phyloP scores from a whole-genome alignment of 2,888 invertebrate species.

The Mythimna impura region DNA sequence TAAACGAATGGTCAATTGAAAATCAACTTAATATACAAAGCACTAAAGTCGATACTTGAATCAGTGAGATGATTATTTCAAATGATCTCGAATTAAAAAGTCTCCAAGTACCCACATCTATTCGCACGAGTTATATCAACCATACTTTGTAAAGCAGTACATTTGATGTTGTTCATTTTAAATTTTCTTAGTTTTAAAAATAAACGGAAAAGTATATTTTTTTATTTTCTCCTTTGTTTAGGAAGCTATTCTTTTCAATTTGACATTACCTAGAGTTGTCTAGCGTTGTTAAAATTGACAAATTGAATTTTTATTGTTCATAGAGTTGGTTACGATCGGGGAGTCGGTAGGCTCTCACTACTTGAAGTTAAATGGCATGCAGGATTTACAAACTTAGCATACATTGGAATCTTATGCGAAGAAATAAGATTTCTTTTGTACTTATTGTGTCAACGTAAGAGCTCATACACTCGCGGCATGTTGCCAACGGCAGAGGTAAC shows the following conservation, averaged over 20 bases:
- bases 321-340: constrained; percentile 10
- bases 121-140: constrained; percentile 24
- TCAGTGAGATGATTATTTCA: neutral
- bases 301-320: constrained; percentile 75
- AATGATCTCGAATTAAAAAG: neutral
- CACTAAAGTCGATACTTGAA: neutral
- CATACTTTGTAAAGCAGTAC: constrained; percentile 50
- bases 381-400: constrained; percentile 1
- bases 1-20: neutral
- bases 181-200: constrained; percentile 57
- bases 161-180: constrained; percentile 60
- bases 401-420: constrained; percentile 52
- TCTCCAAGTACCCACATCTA: too few relatives aligned
- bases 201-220: constrained; percentile 58
- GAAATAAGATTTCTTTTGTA: constrained; percentile 55
- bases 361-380: neutral
- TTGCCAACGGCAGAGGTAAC: too few relatives aligned
- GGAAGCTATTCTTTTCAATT: constrained; percentile 75
- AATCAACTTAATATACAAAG: neutral
- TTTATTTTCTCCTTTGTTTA: constrained; percentile 59
- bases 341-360: constrained; percentile 13
- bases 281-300: constrained; percentile 89
- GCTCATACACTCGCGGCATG: too few relatives aligned
- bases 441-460: neutral
- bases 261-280: constrained; percentile 89